Conservation (phyloP, 2,797 vertebrate genomes). For the Lacerta agilis region DNA sequence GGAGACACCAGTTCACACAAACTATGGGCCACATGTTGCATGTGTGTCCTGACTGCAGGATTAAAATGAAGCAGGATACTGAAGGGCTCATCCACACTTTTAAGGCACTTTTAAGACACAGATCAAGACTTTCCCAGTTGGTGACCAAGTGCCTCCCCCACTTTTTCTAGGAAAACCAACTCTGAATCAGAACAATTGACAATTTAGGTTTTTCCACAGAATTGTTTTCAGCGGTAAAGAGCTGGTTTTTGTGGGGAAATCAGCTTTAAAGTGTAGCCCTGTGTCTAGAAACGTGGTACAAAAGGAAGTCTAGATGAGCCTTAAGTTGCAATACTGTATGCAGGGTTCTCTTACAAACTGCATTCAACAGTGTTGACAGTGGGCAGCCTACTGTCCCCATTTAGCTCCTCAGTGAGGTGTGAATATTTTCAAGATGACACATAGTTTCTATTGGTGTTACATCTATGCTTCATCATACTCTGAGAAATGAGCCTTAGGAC, state of each 20-base stretch:
- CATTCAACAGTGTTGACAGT: not conserved
- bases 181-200: too few relatives aligned
- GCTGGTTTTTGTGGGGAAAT: too few relatives aligned
- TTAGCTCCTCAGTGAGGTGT: conserved; percentile 58
- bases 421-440: conserved; percentile 60
- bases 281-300: too few relatives aligned
- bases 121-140: too few relatives aligned
- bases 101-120: too few relatives aligned
- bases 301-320: too few relatives aligned
- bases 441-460: conserved; percentile 49
- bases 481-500: conserved; percentile 44
- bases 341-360: not conserved
- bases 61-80: not conserved
- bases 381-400: conserved; percentile 45
- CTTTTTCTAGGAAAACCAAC: too few relatives aligned
- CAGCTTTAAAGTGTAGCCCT: too few relatives aligned
- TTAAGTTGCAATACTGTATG: not conserved
- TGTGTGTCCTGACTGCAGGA: not conserved
- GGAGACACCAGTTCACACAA: not conserved
- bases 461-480: conserved; percentile 46
- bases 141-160: too few relatives aligned
- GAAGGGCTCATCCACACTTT: too few relatives aligned
- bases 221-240: too few relatives aligned
- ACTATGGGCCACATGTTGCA: not conserved
- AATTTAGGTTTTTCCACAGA: too few relatives aligned